Base-by-base conservation (phyloP, 2,888 invertebrate genomes). In the Allygus modestus region DNA sequence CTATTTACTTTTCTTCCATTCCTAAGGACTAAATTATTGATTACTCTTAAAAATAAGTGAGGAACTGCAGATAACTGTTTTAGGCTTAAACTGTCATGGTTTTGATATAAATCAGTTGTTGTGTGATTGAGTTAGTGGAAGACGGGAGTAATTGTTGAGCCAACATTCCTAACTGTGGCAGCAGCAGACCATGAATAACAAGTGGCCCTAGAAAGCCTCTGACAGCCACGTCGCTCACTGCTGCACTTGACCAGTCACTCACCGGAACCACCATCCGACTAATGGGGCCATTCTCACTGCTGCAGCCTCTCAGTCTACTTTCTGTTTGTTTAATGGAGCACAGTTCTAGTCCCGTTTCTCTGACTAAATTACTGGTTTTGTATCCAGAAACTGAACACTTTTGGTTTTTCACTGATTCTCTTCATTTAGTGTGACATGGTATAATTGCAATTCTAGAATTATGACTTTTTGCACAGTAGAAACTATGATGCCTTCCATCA, bases 91-190 rank as follows among this genome's bases (percentile, higher is more conserved):
- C n/a, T 7, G 37, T 37, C 37, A 37, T 4, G 4, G 9, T 37
- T 46, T 46, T 46, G 12, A 46, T 15, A 15, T 46, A 17, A 46
- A 46, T 46, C 46, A 46, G 46, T 46, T 15, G 17, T 46, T 20
- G 20, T 23, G 58, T 23, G 58, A 23, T 12, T 61, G 61, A 61
- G 28, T 61, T 31, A 71, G 69, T 69, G 69, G 15, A 15, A 0
- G 7, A 12, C 33, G 11, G 46, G 46, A 46, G 41, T 71, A 26
- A 26, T 41, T 43, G 28, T 28, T 77, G 46, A 77, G 26, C 51
- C 77, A 41, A 77, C 46, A 77, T 77, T 77, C 77, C 77, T 77
- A 77, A 77, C 77, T 77, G 77, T 77, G 46, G 26, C 77, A 28
- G 77, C 26, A 11, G 37, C 77, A 26, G 51, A 46, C 46, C 77